These are phyloP conservation scores for Ditylenchus weischeri DNA, from an alignment of 2,888 invertebrate genomes.

Conservation along the genomic window DNA sequence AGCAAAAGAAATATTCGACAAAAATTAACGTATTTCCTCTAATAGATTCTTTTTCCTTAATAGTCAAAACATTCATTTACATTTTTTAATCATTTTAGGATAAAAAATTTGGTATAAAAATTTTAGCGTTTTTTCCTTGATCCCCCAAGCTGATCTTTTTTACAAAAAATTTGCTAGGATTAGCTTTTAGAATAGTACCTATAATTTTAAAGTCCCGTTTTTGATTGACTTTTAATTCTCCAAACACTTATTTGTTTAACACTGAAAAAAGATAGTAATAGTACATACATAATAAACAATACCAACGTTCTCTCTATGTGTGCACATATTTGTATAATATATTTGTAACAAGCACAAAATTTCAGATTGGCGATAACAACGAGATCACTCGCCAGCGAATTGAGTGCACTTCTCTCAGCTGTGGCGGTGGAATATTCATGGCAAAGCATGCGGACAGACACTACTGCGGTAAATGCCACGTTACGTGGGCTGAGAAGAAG, in stretches of 20 bases:
- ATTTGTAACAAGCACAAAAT: not conserved
- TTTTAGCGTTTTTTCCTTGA: not conserved
- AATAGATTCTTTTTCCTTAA: too few relatives aligned
- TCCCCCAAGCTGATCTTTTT: not conserved
- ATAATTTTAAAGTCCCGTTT: not conserved
- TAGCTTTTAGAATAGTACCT: not conserved
- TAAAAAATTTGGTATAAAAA: too few relatives aligned
- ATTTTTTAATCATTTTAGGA: not conserved
- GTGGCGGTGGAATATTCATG: constrained; percentile 97
- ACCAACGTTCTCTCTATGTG: too few relatives aligned
- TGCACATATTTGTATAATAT: not conserved
- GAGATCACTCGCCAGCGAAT: constrained; percentile 92
- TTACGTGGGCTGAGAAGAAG: constrained; percentile 80
- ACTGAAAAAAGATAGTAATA: too few relatives aligned
- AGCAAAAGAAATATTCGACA: too few relatives aligned
- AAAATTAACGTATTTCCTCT: too few relatives aligned
- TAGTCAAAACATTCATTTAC: too few relatives aligned
- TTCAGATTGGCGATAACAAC: constrained; percentile 94
- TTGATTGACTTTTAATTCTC: not conserved
- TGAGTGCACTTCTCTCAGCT: constrained; percentile 92
- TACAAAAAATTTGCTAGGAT: too few relatives aligned
- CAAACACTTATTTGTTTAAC: too few relatives aligned
- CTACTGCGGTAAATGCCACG: constrained; percentile 97
- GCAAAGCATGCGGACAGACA: constrained; percentile 96
- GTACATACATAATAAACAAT: too few relatives aligned